These are phyloP conservation scores for Tenebrio molitor DNA, from an alignment of 1,140 invertebrate genomes.

Conservation along the genomic window DNA sequence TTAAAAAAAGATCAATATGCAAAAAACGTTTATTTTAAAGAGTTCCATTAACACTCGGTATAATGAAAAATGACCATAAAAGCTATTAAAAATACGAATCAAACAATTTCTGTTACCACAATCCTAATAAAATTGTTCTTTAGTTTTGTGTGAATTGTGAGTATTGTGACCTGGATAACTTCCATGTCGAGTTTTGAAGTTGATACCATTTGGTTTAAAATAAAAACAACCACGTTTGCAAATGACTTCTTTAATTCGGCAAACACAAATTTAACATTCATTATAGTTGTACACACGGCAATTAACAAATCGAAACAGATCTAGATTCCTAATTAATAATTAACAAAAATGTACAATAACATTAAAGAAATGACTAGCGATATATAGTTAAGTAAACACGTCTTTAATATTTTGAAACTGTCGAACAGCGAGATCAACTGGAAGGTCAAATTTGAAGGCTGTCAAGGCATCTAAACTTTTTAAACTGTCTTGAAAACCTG, in stretches of 20 bases:
- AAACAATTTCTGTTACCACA: too few species aligned
- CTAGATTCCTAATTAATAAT: conserved; percentile 26
- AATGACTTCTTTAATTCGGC: conserved; percentile 29
- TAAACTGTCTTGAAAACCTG: conserved; percentile 95
- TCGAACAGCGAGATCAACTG: conserved; percentile 94
- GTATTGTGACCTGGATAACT: too few species aligned
- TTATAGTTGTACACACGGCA: conserved; percentile 20
- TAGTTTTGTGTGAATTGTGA: too few species aligned
- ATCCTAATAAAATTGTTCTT: too few species aligned
- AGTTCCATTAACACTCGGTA: too few species aligned
- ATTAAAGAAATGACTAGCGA: conserved; percentile 42
- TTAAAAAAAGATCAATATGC: too few species aligned
- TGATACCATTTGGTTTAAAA: too few species aligned
- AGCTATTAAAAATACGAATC: too few species aligned
- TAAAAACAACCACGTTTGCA: neutral
- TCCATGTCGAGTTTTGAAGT: too few species aligned
- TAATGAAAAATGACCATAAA: too few species aligned
- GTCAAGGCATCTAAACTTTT: conserved; percentile 90
- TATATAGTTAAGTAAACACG: conserved; percentile 80
- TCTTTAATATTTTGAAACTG: conserved; percentile 98
- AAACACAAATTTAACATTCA: conserved; percentile 33
- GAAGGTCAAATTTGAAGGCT: conserved; percentile 91
- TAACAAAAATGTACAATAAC: conserved; percentile 38
- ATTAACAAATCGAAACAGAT: conserved; percentile 18
- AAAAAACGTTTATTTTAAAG: too few species aligned